Base-by-base conservation (phyloP, 2,888 invertebrate genomes). In the Saturnia japonica region DNA sequence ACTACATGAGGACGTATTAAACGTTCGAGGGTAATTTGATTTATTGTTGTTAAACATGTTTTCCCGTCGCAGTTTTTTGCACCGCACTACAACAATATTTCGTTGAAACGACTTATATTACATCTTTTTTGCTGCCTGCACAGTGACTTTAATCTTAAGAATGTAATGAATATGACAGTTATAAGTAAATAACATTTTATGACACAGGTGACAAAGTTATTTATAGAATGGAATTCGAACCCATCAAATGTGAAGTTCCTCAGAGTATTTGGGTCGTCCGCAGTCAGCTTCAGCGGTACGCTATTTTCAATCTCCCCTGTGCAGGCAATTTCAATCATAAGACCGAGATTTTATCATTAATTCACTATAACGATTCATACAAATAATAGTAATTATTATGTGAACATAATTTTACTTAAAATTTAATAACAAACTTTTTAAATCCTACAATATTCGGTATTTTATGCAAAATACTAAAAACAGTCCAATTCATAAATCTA, bases 221-320 rank as follows among this genome's bases (percentile, higher is more conserved):
- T 82, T 77, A 73, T 71, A 76, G 78, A 77, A 75, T 74, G 74
- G 76, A 73, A 80, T 80, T 75, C 75, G 74, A 74, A 73, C 76
- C 75, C 78, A 80, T 76, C 76, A 77, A 78, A 78, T 75, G 76
- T 76, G 77, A 73, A 76, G 78, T 73, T 75, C 76, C 75, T 76
- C 75, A 72, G 76, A 79, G 86, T 84, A 91, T 90, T 86, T 83
- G 84, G 90, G 90, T 87, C 90, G 83, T 76, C 75, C 82, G 82
- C 82, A 82, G 82, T 79, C 57, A 40, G 67, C 16, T 85, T 84
- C 82, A 83, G 83, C 79, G 84, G 84, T 81, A 85, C 84, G 88
- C 85, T 91, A 91, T 90, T 91, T 91, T 81, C 84, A 89, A 90
- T 90, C 85, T 85, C 85, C 82, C 78, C 77, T 76, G 80, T 84